phyloP scores from a whole-genome alignment of 1,140 invertebrate genomes.

The Drosophila nikananu region DNA sequence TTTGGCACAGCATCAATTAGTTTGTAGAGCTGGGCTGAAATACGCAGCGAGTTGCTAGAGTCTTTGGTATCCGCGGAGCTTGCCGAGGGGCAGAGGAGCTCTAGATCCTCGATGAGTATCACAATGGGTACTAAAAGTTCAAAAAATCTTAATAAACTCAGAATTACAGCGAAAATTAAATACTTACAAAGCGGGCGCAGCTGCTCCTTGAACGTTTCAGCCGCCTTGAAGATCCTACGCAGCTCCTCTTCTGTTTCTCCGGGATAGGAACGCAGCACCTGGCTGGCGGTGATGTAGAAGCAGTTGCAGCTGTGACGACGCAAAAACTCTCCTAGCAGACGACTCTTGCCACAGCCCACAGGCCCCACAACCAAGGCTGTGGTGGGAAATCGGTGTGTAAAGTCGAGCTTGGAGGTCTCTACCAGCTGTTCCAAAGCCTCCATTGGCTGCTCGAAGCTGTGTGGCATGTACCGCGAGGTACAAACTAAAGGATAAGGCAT shows the following conservation, averaged over 20 bases:
- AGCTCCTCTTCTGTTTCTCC: slow-evolving; percentile 85
- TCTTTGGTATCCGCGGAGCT: slow-evolving; percentile 39
- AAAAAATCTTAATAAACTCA: too few species aligned
- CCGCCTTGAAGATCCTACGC: slow-evolving; percentile 83
- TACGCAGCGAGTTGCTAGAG: slow-evolving; percentile 66
- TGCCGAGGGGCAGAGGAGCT: slow-evolving; percentile 75
- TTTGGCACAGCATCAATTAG: slow-evolving; percentile 81
- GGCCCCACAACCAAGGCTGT: slow-evolving; percentile 70
- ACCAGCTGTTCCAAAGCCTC: slow-evolving; percentile 57
- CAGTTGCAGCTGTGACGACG: slow-evolving; percentile 53
- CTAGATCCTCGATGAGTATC: slow-evolving; percentile 83
- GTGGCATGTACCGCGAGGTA: slow-evolving; percentile 6
- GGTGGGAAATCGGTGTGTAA: slow-evolving; percentile 23
- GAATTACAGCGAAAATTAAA: background rate
- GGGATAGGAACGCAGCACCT: slow-evolving; percentile 76
- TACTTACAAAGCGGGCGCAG: slow-evolving; percentile 49
- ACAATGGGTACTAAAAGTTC: slow-evolving; percentile 53
- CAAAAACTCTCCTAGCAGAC: slow-evolving; percentile 56
- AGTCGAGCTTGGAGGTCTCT: background rate
- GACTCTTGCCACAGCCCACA: slow-evolving; percentile 69
- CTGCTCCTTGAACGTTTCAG: slow-evolving; percentile 58
- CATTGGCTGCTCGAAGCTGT: slow-evolving; percentile 52
- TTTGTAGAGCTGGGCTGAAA: slow-evolving; percentile 75
- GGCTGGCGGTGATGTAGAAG: slow-evolving; percentile 62
- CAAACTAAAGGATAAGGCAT: slow-evolving; percentile 12